Conservation (phyloP, 2,888 invertebrate species). For the Andricus curvator region DNA sequence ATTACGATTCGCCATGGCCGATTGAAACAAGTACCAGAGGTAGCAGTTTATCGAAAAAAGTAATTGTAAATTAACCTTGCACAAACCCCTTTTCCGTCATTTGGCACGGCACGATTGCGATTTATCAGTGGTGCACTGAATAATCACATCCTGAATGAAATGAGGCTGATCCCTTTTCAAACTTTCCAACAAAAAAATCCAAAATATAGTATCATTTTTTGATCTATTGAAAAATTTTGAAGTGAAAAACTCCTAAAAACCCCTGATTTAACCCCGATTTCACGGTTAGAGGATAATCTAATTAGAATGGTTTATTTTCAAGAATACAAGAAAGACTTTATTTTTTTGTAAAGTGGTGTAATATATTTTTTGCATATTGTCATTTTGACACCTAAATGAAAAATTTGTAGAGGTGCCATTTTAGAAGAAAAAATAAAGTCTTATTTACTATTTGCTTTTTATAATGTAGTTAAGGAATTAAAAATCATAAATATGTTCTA, state of each 20-base stretch:
- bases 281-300: too few relatives aligned
- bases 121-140: constrained; percentile 1
- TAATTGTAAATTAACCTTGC: constrained; percentile 32
- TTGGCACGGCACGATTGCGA: constrained; percentile 20
- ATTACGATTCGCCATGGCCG: constrained; percentile 61
- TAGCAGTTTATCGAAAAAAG: constrained; percentile 53
- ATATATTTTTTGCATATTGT: too few relatives aligned
- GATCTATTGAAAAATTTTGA: background rate
- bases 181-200: background rate
- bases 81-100: constrained; percentile 4
- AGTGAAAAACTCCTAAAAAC: background rate
- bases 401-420: too few relatives aligned
- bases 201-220: background rate
- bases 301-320: too few relatives aligned
- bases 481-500: too few relatives aligned
- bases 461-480: too few relatives aligned
- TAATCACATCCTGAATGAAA: constrained; percentile 42
- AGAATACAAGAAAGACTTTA: too few relatives aligned
- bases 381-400: too few relatives aligned
- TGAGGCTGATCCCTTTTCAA: constrained; percentile 4
- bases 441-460: too few relatives aligned
- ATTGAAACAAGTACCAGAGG: constrained; percentile 63
- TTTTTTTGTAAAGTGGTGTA: too few relatives aligned
- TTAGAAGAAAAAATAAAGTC: too few relatives aligned
- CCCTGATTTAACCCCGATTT: too few relatives aligned